Conservation (phyloP, 2,113 vertebrate species). For the Arizona elegans region DNA sequence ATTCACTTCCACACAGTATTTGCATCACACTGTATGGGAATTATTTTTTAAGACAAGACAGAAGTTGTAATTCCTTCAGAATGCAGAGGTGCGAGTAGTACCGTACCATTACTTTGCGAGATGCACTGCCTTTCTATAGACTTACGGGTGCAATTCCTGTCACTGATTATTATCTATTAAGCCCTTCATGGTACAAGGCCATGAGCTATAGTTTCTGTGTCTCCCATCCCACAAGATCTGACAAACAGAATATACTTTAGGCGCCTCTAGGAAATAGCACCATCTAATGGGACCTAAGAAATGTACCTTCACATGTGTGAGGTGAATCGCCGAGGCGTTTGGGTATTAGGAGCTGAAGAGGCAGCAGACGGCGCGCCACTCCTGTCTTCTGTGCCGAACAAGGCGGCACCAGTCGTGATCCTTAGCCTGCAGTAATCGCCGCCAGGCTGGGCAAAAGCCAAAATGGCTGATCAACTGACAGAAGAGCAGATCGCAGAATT, state of each 20-base stretch:
- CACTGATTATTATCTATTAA: background rate
- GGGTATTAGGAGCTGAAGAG: no score
- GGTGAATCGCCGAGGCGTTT: no score
- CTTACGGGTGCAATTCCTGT: background rate
- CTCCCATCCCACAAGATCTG: background rate
- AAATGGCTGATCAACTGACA: no score
- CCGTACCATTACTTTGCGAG: background rate
- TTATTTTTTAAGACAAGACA: background rate
- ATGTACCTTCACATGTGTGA: background rate
- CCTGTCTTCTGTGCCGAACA: no score
- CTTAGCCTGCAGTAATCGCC: no score
- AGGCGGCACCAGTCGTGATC: no score
- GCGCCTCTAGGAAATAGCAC: background rate
- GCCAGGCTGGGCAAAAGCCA: no score
- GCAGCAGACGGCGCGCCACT: no score
- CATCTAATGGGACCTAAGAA: background rate
- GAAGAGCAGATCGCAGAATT: constrained; percentile 77
- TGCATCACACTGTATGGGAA: background rate
- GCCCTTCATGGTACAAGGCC: background rate
- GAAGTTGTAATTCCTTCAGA: background rate
- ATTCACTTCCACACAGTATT: background rate
- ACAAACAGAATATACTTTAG: background rate
- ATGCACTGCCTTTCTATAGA: background rate
- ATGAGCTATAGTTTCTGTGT: background rate
- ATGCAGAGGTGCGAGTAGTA: background rate